These are phyloP conservation scores for Turdus rufiventris DNA, from an alignment of 2,113 vertebrate species.

Conservation along the genomic window DNA sequence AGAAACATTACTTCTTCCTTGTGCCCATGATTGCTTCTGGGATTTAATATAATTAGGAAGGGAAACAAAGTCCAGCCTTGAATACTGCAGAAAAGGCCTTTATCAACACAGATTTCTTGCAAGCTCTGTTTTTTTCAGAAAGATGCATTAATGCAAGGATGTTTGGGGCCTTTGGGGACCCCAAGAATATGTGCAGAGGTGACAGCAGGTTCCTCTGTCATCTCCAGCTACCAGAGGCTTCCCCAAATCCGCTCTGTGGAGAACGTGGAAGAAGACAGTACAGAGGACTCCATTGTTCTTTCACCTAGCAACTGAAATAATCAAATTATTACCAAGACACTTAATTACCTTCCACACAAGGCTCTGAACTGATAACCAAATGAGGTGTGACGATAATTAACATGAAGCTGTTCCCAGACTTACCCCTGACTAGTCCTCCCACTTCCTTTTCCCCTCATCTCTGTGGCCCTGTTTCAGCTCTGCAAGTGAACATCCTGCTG, in stretches of 20 bases:
- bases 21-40: neutral
- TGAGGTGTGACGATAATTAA: neutral
- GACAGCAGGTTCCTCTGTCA: neutral
- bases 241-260: neutral
- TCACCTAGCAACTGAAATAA: neutral
- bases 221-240: neutral
- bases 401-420: neutral
- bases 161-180: neutral
- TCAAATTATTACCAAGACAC: neutral
- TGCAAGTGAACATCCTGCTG: neutral
- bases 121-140: neutral
- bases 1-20: neutral
- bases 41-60: neutral
- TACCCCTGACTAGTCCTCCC: neutral
- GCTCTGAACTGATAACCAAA: neutral
- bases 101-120: neutral
- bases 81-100: neutral
- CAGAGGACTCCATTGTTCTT: neutral
- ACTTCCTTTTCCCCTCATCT: neutral
- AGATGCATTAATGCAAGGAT: neutral
- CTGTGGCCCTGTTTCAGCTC: neutral
- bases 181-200: neutral
- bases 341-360: neutral
- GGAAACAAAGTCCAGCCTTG: neutral
- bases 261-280: neutral